Base-by-base conservation (phyloP, 1,140 invertebrate species). In the Bombyx mandarina region DNA sequence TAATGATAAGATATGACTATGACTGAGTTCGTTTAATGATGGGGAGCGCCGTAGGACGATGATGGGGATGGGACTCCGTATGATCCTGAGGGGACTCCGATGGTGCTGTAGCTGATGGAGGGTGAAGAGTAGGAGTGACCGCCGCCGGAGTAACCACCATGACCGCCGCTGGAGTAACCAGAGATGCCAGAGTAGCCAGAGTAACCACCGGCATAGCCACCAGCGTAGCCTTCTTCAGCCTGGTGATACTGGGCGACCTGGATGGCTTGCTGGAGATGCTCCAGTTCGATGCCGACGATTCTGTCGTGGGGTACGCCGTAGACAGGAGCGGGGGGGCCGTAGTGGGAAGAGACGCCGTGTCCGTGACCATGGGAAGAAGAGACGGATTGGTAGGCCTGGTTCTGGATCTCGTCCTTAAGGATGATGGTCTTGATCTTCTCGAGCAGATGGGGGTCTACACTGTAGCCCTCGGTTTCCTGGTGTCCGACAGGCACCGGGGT, bases 361-460 rank as follows among this genome's bases (percentile, higher is more conserved):
- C 75, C 83, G 49, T 82, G 85, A 8, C 75, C 83, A 48, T 82
- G 85, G n/a, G 72, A 63, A 68, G 78, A 61, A 56, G 76, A 67
- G 59, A 78, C 57, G 60, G 84, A 79, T 67, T 86, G 72, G 82
- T 81, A 79, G 51, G 86, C 71, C 66, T 89, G 67, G 85, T 89
- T 82, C 65, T 91, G 91, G 75, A 91, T 90, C 83, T 96, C 94
- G 78, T 95, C 93, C 73, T 93, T 94, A 60, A 95, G 88, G 52
- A 95, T 89, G 74, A 95, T 94, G 81, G 94, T 91, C 66, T 93
- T 92, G 68, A 96, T 93, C 79, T 95, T 93, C 75, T 95, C 93
- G 54, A 95, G 88, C 56, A 95, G 90, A 60, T 92, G 90, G 47
- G 90, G 90, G 83, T 95, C 94, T 51, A 96, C 93, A 79, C 92